Conservation (phyloP, 2,113 vertebrate genomes). For the Onychostoma macrolepis region DNA sequence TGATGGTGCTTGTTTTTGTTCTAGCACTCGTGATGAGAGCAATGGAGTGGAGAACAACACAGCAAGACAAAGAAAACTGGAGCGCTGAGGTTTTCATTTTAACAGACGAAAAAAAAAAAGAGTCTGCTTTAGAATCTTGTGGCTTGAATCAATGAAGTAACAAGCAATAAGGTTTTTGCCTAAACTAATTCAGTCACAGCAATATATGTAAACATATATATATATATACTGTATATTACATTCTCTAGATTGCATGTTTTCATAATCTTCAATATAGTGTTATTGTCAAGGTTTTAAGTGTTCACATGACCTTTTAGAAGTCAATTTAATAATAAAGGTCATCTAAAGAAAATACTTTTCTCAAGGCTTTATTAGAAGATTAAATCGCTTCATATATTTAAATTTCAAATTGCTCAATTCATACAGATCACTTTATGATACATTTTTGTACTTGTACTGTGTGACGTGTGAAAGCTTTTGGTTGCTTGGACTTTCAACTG, state of each 20-base stretch:
- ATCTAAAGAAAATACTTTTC: neutral
- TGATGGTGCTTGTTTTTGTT: neutral
- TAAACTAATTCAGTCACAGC: neutral
- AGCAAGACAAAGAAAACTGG: constrained; percentile 69
- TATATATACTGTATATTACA: neutral
- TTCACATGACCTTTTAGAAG: neutral
- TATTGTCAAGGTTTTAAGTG: neutral
- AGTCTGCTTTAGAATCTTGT: neutral
- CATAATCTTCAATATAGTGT: neutral
- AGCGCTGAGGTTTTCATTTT: constrained; percentile 35
- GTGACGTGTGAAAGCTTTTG: neutral
- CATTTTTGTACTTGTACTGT: neutral
- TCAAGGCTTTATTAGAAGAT: neutral
- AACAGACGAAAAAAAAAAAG: neutral
- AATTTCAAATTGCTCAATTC: neutral
- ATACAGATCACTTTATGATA: neutral
- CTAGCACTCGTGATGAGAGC: constrained; percentile 66
- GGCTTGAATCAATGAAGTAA: neutral
- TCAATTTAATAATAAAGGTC: neutral
- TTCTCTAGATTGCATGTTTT: neutral
- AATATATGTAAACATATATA: neutral
- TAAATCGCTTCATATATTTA: neutral
- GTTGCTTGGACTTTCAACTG: neutral
- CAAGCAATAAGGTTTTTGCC: neutral
- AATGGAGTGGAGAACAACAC: constrained; percentile 57